These are phyloP conservation scores for Cygnus buccinator DNA, from an alignment of 2,113 vertebrate genomes.

Conservation along the genomic window DNA sequence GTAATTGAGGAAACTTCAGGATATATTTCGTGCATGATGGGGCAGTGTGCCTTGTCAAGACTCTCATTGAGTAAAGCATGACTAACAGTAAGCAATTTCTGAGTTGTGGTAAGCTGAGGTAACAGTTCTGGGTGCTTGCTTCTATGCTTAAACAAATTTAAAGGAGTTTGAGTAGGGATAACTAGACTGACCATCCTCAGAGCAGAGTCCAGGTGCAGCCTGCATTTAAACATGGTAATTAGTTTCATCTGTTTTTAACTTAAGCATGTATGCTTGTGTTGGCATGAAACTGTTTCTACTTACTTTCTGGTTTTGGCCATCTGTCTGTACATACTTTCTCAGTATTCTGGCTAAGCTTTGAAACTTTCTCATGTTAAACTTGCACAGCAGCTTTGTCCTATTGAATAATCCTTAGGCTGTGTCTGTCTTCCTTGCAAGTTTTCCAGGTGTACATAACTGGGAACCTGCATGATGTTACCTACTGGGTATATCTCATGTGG, in stretches of 20 bases:
- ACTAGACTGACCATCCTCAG: slow-evolving; percentile 16
- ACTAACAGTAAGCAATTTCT: not conserved
- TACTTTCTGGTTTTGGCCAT: slow-evolving; percentile 23
- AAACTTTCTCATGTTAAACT: slow-evolving; percentile 8
- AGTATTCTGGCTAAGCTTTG: slow-evolving; percentile 15
- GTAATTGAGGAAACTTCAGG: not conserved
- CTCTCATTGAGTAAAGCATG: not conserved
- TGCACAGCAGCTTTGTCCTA: slow-evolving; percentile 26
- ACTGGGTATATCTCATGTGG: slow-evolving; percentile 56
- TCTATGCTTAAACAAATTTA: not conserved
- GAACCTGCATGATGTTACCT: slow-evolving; percentile 63
- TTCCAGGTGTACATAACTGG: slow-evolving; percentile 55
- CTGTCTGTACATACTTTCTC: not conserved
- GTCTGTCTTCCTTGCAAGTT: slow-evolving; percentile 53
- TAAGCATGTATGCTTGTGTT: slow-evolving; percentile 56
- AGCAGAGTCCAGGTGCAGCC: slow-evolving; percentile 36
- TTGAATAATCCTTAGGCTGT: slow-evolving; percentile 50
- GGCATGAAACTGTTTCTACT: slow-evolving; percentile 47
- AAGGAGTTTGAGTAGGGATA: not conserved
- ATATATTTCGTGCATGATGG: not conserved
- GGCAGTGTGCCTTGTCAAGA: not conserved
- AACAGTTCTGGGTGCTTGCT: slow-evolving; percentile 20
- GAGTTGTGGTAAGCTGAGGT: not conserved
- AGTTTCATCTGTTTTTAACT: slow-evolving; percentile 36
- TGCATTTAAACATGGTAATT: slow-evolving; percentile 31